Evolutionary conservation across 1,140 invertebrate genomes (phyloP), one percentile per base, ranked within the genome.

Genomic region (Drosophila pachea): DNA sequence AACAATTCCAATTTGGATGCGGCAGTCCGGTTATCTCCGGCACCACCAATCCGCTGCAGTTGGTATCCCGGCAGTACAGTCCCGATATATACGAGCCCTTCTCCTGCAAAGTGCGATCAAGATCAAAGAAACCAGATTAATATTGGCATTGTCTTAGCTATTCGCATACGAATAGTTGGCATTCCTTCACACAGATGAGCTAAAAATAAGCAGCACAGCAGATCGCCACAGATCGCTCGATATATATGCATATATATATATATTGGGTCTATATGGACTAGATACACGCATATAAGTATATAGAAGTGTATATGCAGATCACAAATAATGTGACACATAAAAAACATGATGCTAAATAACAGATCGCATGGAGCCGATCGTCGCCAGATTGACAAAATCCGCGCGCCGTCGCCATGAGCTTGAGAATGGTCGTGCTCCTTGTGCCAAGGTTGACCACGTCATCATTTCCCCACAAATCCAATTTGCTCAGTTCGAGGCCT

Each of bases 1-100:
- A 35, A 35, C 87, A 89, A 48, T 89, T 88, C 84, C 86, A 89
- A 55, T 86, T 88, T 7, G 87, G 87, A 62, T 88, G 87, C 8
- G 87, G 87, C 42, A 89, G n/a, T 0, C 84, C 88, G 11, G 86
- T 76, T 5, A 72, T 73, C 43, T 89, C 87, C 9, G 87, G 87
- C 53, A 89, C 87, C 9, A 86, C 87, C 56, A 89, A 53, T 0
- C 87, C 87, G n/a, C 48, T 55, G 68, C 87, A 89, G 33, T 88
- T 86, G 12, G 76, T 86, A 29, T 89, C 82, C 5, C 87, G 87
- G 56, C 87, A 89, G 48, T 89, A 89, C 2, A 89, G 68, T 4
- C 78, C 87, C 12, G 87, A 88, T 48, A 89, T 86, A 48, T 62
- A 89, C 42, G 87, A 73, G 11, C 86, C 86, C 16, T 87, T 88